A percentile compares a stretch with the other conserved stretches of the same genome.
Evolutionary conservation across 2,888 invertebrate genomes (phyloP).

Genomic region (Sinhomidia bicolor): DNA sequence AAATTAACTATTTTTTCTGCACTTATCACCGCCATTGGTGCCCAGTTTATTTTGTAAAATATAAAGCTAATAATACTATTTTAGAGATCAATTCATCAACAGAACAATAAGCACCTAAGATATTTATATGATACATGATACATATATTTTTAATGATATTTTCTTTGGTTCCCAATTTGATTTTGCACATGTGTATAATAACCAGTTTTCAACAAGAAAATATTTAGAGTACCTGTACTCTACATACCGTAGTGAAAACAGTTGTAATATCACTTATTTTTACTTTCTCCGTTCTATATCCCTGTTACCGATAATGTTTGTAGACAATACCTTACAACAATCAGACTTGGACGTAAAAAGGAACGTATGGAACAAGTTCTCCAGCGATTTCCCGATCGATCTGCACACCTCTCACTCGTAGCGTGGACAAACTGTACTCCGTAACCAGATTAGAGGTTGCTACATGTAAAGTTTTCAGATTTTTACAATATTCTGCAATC

Average conservation of each 20-base stretch:
- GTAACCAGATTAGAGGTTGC: slow-evolving; percentile 72
- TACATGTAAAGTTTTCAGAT: slow-evolving; percentile 63
- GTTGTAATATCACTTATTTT: background rate
- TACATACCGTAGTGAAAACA: background rate
- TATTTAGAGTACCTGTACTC: too few species aligned
- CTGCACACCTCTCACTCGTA: slow-evolving; percentile 59
- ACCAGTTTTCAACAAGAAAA: too few species aligned
- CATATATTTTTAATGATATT: background rate
- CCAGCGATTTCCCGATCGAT: slow-evolving; percentile 72
- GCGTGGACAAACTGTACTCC: slow-evolving; percentile 65
- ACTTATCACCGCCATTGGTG: too few species aligned
- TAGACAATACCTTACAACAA: background rate
- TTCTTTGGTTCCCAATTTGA: background rate
- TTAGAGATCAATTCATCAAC: background rate
- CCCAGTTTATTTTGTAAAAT: too few species aligned
- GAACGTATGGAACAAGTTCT: slow-evolving; percentile 43
- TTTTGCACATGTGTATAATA: background rate
- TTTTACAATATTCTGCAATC: slow-evolving; percentile 71
- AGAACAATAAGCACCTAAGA: too few species aligned
- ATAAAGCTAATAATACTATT: background rate
- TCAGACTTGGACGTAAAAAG: slow-evolving; percentile 72
- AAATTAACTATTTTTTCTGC: too few species aligned
- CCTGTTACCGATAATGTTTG: background rate
- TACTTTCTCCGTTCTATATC: background rate
- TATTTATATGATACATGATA: too few species aligned